Evolutionary conservation across 2,797 vertebrate species (phyloP), one percentile per base, ranked within the genome.

Genomic region (Parotocinclus haroldoi): DNA sequence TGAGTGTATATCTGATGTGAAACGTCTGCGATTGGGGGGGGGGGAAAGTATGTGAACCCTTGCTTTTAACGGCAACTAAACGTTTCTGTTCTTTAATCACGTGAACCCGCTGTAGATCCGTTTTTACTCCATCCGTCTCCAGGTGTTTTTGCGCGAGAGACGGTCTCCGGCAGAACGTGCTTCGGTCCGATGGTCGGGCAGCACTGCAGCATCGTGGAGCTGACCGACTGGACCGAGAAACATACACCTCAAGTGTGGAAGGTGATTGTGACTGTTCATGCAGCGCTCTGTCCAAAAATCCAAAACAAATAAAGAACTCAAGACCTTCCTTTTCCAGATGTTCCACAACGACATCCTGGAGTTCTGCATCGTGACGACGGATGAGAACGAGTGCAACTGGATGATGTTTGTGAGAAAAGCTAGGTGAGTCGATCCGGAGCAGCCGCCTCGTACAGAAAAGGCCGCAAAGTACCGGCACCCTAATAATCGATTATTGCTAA

Each of bases 331-430:
- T 27, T 27, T 66, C 13, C 61, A 99, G 96, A 93, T 99, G 82
- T 97, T 95, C 74, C 95, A 96, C 84, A 95, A 81, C 3, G 90
- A 92, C 4, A 92, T 97, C 71, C 85, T 96, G 50, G 96, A 98
- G 76, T 98, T 97, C 84, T 95, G 89, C 72, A 81, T 97, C 3
- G 84, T 98, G 71, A 95, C 94, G 4, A 80, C 94, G 0, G 93
- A 98, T 45, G 97, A 99, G 84, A 95, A 96, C 10, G 94, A 98
- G 78, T 98, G 96, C 87, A 99, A 98, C 66, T 99, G 97, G 97
- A 98, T 99, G 96, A 99, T 99, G 95, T 98, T 99, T 72, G 95
- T 98, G 49, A 93, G 85, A 69, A 98, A 92, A 86, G 95, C 96
- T 14, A 94, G 96, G 97, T 96, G 81, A 78, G 37, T 1, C 12